Base-by-base conservation (phyloP, 2,888 invertebrate species). In the Apoderus coryli region DNA sequence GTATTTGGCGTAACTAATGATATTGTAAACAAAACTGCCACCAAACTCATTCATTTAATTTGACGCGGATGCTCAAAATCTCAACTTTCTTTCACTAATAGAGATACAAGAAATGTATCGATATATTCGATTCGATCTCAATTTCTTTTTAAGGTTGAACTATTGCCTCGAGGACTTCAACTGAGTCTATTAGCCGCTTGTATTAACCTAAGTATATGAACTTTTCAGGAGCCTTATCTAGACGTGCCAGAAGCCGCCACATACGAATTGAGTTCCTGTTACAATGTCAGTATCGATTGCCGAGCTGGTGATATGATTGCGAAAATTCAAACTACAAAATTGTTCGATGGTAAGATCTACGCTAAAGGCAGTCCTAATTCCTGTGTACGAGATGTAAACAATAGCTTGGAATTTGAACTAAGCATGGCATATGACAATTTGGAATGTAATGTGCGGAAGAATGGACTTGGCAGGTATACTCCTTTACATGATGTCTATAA, bases 321-420 rank as follows among this genome's bases (percentile, higher is more conserved):
- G 19, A 74, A 77, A 43, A 88, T 90, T 51, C 82, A 84, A 59
- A 90, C 90, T 32, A 86, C 82, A 42, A 86, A 85, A 59, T 63
- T 90, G 35, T 90, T 90, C 64, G 85, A 85, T 55, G 90, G 90
- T 42, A 90, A 90, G 62, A 82, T 92, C 42, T 92, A 92, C 61
- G 89, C 88, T 37, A 90, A 90, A 58, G 86, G 88, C 37, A 84
- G 86, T 44, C 90, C 90, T 30, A 88, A 86, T 59, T 85, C 86
- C 14, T 92, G 90, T 57, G 80, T 89, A 22, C 75, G 80, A 41
- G 88, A 90, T 54, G 81, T 92, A 31, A 76, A 80, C 49, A 80
- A 78, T 49, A 78, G 84, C 39, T 63, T 90, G 37, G 86, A 89
- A 59, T 92, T 92, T 54, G 86, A 89, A 57, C 65, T 92, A 43